Conservation (phyloP, 1,140 invertebrate species). For the Dendrolimus punctatus region DNA sequence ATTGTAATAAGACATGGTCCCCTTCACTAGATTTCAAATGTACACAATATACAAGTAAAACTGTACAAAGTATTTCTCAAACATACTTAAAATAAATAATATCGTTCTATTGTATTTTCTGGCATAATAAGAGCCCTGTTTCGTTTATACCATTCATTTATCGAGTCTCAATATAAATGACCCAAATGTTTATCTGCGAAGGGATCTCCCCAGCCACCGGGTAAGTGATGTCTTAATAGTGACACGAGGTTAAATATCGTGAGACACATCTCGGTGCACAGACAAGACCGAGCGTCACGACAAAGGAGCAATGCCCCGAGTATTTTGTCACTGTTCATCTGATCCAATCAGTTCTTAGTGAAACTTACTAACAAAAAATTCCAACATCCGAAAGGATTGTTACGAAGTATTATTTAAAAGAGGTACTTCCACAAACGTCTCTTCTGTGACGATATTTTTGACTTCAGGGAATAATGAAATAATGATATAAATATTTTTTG, state of each 20-base stretch:
- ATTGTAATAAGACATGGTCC: no score
- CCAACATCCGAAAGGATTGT: conserved; percentile 25
- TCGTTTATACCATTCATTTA: conserved; percentile 31
- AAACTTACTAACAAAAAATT: conserved; percentile 32
- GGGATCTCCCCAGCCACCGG: conserved; percentile 59
- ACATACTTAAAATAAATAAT: no score
- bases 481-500: no score
- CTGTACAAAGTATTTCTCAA: no score
- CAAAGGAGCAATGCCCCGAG: conserved; percentile 52
- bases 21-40: no score
- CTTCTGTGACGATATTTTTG: no score
- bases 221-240: conserved; percentile 70
- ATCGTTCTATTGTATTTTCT: no score
- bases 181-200: conserved; percentile 47
- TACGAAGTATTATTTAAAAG: no score
- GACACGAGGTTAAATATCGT: conserved; percentile 62
- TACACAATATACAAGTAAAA: no score
- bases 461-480: no score
- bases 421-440: no score
- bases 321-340: conserved; percentile 67
- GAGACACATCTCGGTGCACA: conserved; percentile 49
- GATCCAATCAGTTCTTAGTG: conserved; percentile 45
- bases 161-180: conserved; percentile 50
- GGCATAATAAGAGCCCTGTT: not conserved
- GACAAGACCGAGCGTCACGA: conserved; percentile 44